Percentiles rank a stretch among this genome's conserved stretches.
phyloP scores from a whole-genome alignment of 2,888 invertebrate species.

The Cryptosula pallasiana region DNA sequence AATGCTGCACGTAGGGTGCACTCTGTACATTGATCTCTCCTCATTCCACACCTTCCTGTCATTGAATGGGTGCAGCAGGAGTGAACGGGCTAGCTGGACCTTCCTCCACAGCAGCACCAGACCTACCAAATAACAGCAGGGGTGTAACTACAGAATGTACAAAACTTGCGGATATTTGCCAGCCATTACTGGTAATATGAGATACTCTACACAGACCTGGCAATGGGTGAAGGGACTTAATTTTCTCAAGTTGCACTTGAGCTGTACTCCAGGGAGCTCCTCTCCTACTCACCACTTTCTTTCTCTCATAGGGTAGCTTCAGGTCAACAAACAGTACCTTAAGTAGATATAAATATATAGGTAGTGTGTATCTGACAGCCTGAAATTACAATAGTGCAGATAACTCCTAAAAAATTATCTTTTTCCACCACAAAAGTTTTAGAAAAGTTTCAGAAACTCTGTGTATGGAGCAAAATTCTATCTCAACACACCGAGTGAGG shows the following conservation, averaged over 20 bases:
- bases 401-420: too few relatives aligned
- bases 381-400: too few relatives aligned
- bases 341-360: too few relatives aligned
- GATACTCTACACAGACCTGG: conserved; percentile 55
- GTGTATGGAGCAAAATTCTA: too few relatives aligned
- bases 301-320: conserved; percentile 37
- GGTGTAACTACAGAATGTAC: too few relatives aligned
- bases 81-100: conserved; percentile 68
- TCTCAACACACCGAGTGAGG: too few relatives aligned
- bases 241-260: conserved; percentile 68
- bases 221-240: conserved; percentile 64
- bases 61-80: conserved; percentile 40
- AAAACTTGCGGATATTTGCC: too few relatives aligned
- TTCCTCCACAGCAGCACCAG: conserved; percentile 79
- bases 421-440: too few relatives aligned
- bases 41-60: conserved; percentile 12
- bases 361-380: too few relatives aligned
- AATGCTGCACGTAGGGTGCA: conserved; percentile 41
- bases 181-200: too few relatives aligned
- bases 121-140: conserved; percentile 26
- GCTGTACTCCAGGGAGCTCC: conserved; percentile 59
- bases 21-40: conserved; percentile 41
- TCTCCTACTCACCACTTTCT: conserved; percentile 29
- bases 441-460: too few relatives aligned
- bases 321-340: conserved; percentile 53